Evolutionary conservation across 2,113 vertebrate genomes (phyloP).

Genomic region (Prietella phreatophila): DNA sequence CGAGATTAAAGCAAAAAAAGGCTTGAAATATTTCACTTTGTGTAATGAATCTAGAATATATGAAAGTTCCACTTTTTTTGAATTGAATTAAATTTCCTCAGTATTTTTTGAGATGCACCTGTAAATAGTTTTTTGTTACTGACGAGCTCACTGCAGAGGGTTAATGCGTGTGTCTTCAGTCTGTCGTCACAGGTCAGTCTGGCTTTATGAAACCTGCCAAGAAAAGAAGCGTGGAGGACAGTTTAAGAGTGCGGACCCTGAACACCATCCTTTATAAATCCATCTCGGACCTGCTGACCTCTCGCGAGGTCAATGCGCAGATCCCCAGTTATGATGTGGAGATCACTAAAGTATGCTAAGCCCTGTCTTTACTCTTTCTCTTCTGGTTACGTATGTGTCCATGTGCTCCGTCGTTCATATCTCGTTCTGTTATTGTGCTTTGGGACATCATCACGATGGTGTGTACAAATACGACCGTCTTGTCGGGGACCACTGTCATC

Average conservation of each 20-base stretch:
- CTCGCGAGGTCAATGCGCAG: conserved; percentile 74
- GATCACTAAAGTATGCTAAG: conserved; percentile 74
- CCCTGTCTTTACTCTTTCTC: not conserved
- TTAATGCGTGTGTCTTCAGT: conserved; percentile 27
- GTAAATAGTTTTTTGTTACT: too few species aligned
- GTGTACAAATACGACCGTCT: not conserved
- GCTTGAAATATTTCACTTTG: too few species aligned
- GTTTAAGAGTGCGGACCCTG: conserved; percentile 65
- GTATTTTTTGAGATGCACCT: too few species aligned
- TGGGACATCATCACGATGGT: not conserved
- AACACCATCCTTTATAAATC: conserved; percentile 75
- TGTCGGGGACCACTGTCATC: not conserved
- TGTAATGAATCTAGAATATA: too few species aligned
- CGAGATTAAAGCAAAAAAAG: too few species aligned
- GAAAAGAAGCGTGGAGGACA: conserved; percentile 70
- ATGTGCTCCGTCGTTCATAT: not conserved
- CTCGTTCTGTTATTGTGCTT: not conserved
- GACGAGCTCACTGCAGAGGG: not conserved
- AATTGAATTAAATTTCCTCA: too few species aligned
- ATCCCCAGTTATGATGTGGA: conserved; percentile 74
- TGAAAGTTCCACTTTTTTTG: too few species aligned
- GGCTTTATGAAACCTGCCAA: conserved; percentile 49
- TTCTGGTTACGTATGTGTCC: not conserved
- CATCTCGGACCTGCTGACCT: conserved; percentile 68
- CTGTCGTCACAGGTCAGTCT: conserved; percentile 48